These are phyloP conservation scores for Gobius niger DNA, from an alignment of 2,113 vertebrate species.

Conservation along the genomic window DNA sequence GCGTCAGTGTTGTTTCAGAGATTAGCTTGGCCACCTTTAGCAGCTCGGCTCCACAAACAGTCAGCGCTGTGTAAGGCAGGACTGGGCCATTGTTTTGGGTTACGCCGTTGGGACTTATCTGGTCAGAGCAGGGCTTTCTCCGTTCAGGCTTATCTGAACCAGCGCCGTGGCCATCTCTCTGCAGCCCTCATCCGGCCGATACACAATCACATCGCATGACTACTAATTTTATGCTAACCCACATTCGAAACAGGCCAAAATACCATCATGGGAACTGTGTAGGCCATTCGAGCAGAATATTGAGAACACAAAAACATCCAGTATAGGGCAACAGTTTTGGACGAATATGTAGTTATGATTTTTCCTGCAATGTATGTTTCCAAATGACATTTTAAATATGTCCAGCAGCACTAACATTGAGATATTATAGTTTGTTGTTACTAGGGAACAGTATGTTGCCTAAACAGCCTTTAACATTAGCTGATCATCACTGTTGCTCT, in stretches of 20 bases:
- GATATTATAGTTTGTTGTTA: too few species aligned
- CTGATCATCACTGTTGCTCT: too few species aligned
- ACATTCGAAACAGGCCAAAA: not conserved
- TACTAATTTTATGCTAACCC: not conserved
- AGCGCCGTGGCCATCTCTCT: constrained; percentile 3
- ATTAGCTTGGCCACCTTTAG: constrained; percentile 2
- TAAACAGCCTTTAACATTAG: too few species aligned
- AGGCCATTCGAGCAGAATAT: too few species aligned
- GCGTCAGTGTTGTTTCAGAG: constrained; percentile 8
- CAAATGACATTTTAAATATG: too few species aligned
- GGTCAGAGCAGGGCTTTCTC: constrained; percentile 25
- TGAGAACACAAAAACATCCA: too few species aligned
- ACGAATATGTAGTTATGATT: too few species aligned
- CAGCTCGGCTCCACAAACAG: constrained; percentile 12
- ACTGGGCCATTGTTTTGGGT: constrained; percentile 32
- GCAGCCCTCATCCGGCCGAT: constrained; percentile 3
- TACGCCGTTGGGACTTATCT: constrained; percentile 33
- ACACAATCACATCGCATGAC: not conserved
- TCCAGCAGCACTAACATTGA: too few species aligned
- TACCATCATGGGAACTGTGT: not conserved
- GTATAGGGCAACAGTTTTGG: too few species aligned
- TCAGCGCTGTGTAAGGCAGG: not conserved
- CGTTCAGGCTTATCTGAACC: constrained; percentile 24
- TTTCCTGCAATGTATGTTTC: too few species aligned
- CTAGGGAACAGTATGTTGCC: too few species aligned